phyloP scores from a whole-genome alignment of 2,888 invertebrate genomes.

The Willowsia nigromaculata region DNA sequence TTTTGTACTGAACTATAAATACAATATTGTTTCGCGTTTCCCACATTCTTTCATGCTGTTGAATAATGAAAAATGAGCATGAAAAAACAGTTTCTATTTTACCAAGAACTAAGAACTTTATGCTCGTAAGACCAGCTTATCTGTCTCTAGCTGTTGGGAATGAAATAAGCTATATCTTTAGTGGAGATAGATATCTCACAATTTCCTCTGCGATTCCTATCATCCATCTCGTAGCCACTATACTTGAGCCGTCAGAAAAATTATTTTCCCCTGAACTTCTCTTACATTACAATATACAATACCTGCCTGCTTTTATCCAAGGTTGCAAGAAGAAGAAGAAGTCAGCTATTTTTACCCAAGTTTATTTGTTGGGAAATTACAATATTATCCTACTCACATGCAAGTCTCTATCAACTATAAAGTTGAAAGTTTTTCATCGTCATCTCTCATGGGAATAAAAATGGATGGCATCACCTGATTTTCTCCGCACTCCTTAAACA shows the following conservation, averaged over 20 bases:
- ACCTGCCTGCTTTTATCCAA: conserved; percentile 6
- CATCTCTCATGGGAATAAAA: conserved; percentile 58
- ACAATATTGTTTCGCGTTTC: conserved; percentile 1
- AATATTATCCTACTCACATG: neutral
- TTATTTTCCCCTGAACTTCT: conserved; percentile 18
- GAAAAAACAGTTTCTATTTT: conserved; percentile 41
- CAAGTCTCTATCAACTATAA: neutral
- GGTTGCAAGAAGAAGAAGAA: conserved; percentile 10
- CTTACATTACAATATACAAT: neutral
- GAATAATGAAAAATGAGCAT: conserved; percentile 55
- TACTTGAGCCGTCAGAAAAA: conserved; percentile 21
- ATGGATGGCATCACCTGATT: conserved; percentile 30
- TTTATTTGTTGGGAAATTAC: conserved; percentile 32
- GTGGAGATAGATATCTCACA: conserved; percentile 63
- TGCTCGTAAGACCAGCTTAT: conserved; percentile 1
- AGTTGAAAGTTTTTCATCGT: conserved; percentile 27
- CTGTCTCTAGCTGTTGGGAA: conserved; percentile 44
- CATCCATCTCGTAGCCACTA: conserved; percentile 27
- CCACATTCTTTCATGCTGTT: conserved; percentile 33
- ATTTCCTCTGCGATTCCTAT: conserved; percentile 62
- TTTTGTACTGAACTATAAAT: neutral
- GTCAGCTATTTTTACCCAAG: neutral
- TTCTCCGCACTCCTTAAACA: neutral
- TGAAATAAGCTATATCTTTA: conserved; percentile 40
- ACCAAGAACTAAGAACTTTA: conserved; percentile 19